Percentiles rank a stretch among this genome's conserved stretches.
Conservation (phyloP, 2,888 invertebrate species). For the Erebia palarica region DNA sequence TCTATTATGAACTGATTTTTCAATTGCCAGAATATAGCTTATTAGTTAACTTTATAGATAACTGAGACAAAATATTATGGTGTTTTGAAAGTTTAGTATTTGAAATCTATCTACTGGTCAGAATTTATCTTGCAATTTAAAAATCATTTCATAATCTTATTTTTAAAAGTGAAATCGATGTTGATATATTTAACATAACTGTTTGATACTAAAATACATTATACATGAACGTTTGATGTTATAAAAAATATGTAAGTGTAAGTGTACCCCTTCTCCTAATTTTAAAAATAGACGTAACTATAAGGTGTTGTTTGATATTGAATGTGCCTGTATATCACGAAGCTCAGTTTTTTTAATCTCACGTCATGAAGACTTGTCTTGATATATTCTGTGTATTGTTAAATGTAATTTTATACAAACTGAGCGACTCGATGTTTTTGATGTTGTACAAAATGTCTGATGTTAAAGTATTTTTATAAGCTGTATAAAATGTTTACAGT, state of each 20-base stretch:
- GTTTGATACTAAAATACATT: constrained; percentile 18
- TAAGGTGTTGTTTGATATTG: constrained; percentile 40
- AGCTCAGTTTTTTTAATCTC: constrained; percentile 36
- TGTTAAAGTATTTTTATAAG: constrained; percentile 74
- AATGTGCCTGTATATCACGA: constrained; percentile 49
- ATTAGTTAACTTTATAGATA: no score
- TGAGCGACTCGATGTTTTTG: constrained; percentile 62
- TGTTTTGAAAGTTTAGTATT: no score
- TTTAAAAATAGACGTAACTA: constrained; percentile 15
- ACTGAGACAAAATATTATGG: no score
- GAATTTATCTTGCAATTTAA: no score
- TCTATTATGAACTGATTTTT: no score
- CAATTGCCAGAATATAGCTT: no score
- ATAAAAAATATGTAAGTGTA: constrained; percentile 16
- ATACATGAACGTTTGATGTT: constrained; percentile 30
- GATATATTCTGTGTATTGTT: constrained; percentile 34
- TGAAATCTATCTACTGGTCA: no score
- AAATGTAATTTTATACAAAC: constrained; percentile 52
- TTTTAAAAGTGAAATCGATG: constrained; percentile 20
- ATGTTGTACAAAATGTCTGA: constrained; percentile 71
- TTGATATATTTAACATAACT: constrained; percentile 9
- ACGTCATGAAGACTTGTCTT: constrained; percentile 40
- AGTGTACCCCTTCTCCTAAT: constrained; percentile 45
- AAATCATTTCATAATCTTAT: background rate
- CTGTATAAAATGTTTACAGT: constrained; percentile 45